Evolutionary conservation across 2,113 vertebrate genomes (phyloP).

Genomic region (Pelvicachromis taeniatus): DNA sequence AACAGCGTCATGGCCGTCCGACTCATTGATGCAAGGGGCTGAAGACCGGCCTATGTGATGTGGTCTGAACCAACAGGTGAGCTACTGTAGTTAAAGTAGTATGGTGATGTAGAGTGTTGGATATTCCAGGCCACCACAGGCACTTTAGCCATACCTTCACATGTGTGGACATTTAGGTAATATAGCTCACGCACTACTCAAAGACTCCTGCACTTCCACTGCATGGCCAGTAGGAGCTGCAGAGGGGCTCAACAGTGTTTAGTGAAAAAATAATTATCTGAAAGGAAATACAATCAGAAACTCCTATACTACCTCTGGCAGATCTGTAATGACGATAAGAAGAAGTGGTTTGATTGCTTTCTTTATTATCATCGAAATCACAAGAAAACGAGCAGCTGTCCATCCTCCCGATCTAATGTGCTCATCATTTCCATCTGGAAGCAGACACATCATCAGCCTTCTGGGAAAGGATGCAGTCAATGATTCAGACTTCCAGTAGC

Average conservation of each 20-base stretch:
- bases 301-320: background rate
- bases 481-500: conserved; percentile 14
- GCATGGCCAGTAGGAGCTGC: background rate
- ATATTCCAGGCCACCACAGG: background rate
- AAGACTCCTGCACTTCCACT: background rate
- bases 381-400: background rate
- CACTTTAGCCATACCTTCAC: background rate
- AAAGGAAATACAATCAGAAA: background rate
- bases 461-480: background rate
- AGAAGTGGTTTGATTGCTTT: background rate
- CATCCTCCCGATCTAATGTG: background rate
- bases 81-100: background rate
- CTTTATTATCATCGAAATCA: background rate
- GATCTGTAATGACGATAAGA: background rate
- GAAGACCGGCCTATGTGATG: background rate
- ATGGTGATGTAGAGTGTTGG: background rate
- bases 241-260: background rate
- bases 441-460: background rate
- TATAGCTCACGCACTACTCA: background rate
- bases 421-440: background rate
- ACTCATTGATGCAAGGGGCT: background rate
- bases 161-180: background rate
- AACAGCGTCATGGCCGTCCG: background rate
- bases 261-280: background rate
- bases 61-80: background rate